Evolutionary conservation across 1,140 invertebrate genomes (phyloP), one percentile per base, ranked within the genome.

Genomic region (Drosophila murphyi): DNA sequence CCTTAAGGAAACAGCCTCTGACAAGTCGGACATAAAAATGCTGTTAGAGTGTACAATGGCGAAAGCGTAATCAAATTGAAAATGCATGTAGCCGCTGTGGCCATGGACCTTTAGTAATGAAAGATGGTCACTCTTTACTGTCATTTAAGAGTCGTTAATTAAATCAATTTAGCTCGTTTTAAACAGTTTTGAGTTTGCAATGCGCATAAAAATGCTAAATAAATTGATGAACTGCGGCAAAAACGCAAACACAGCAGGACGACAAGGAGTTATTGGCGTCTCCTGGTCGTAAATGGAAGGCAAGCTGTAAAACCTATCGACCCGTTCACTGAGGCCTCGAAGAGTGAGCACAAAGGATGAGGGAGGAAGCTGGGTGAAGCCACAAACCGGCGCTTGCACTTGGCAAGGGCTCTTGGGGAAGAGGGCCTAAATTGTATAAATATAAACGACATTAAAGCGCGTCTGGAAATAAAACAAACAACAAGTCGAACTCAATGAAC

Each of bases 401-500:
- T 56, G 70, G 65, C 62, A 35, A 31, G 64, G 64, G 68, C 65
- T 65, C 54, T 52, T 52, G 76, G 57, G 56, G 51, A 6, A 32
- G 51, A 55, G 68, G 43, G 55, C 57, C 76, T 48, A 82, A 87
- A 82, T 87, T 88, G 79, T 88, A 78, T 87, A 87, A 88, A 87
- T 88, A 87, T 88, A 88, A 88, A 82, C 72, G 83, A 88, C 85
- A 89, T 88, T 87, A 88, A 83, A 89, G 77, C 85, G 73, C 85
- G 83, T 80, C 80, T 87, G 73, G 76, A 89, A 87, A 87, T 87
- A 89, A 88, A 88, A 87, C 85, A 87, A 87, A 87, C 85, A 87
- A 67, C 80, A 80, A 80, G 72, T 88, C 83, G 65, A 83, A 78
- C 67, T 82, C 83, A 87, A 83, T 87, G 83, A 87, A 87, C 83